These are phyloP conservation scores for Liolophura sinensis DNA, from an alignment of 1,140 invertebrate genomes.

Conservation along the genomic window DNA sequence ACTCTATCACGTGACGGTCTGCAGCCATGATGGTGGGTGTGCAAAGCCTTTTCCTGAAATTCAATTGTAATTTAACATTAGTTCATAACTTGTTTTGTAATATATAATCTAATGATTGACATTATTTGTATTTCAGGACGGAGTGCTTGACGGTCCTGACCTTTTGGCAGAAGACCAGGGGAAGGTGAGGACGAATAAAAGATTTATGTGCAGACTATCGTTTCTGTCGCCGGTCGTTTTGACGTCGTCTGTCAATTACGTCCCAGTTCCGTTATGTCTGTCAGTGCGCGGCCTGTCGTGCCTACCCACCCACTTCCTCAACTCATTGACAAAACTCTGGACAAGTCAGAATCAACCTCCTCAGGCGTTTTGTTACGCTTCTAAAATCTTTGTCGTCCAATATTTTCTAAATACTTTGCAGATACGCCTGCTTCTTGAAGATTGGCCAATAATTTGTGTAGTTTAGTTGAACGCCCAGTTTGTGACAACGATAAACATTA, in stretches of 20 bases:
- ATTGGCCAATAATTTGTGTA: too few relatives aligned
- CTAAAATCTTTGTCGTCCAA: too few relatives aligned
- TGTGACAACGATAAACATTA: too few relatives aligned
- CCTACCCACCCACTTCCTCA: background rate
- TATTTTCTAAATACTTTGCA: too few relatives aligned
- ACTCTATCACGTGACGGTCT: constrained; percentile 6
- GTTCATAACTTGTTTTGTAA: background rate
- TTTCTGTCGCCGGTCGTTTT: background rate
- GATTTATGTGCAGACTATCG: background rate
- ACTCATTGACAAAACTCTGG: background rate
- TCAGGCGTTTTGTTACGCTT: background rate
- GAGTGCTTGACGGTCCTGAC: constrained; percentile 57
- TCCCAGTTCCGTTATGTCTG: background rate
- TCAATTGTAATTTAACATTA: background rate
- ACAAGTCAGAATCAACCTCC: background rate
- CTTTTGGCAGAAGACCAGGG: constrained; percentile 48
- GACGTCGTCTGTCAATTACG: background rate
- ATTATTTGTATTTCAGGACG: constrained; percentile 50
- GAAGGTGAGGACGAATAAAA: constrained; percentile 15
- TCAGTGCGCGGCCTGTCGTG: background rate
- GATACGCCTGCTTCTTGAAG: too few relatives aligned
- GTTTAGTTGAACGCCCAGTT: too few relatives aligned
- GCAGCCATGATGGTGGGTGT: constrained; percentile 60
- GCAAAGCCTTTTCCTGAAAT: constrained; percentile 5
- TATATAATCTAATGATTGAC: constrained; percentile 7